Conservation (phyloP, 1,140 invertebrate genomes). For the Drosophila biarmipes region DNA sequence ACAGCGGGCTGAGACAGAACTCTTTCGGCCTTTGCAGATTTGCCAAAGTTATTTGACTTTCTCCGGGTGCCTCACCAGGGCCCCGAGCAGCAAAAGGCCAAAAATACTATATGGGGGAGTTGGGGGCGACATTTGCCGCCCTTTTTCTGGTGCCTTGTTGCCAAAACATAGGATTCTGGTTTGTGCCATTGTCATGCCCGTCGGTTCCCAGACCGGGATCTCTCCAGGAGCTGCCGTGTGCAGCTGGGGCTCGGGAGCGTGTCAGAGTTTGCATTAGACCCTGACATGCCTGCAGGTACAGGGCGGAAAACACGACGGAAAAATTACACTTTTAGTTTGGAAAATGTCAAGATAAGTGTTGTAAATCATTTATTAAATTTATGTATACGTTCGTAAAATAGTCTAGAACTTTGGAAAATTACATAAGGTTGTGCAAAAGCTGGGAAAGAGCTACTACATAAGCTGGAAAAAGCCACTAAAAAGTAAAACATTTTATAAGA, state of each 20-base stretch:
- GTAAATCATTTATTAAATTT: no score
- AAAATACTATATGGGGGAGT: constrained; percentile 35
- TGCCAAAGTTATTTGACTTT: constrained; percentile 79
- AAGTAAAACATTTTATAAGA: no score
- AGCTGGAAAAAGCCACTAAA: no score
- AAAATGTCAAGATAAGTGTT: neutral
- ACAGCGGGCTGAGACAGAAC: constrained; percentile 47
- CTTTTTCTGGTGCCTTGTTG: constrained; percentile 52
- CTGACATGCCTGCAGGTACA: constrained; percentile 78
- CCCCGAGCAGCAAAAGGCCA: constrained; percentile 68
- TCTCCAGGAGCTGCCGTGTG: constrained; percentile 43
- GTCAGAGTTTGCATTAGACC: constrained; percentile 76
- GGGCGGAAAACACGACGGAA: constrained; percentile 20
- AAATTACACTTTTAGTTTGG: neutral
- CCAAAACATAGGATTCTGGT: constrained; percentile 60
- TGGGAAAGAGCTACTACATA: no score
- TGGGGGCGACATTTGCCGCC: constrained; percentile 22
- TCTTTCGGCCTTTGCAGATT: constrained; percentile 68
- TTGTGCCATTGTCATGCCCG: constrained; percentile 55
- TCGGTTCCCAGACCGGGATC: constrained; percentile 32
- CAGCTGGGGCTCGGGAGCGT: constrained; percentile 62
- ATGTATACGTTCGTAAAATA: no score
- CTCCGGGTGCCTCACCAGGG: constrained; percentile 41
- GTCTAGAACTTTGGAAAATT: no score
- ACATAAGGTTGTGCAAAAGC: no score